Evolutionary conservation across 2,888 invertebrate species (phyloP), one percentile per base, ranked within the genome.

Genomic region (Eupithecia inturbata): DNA sequence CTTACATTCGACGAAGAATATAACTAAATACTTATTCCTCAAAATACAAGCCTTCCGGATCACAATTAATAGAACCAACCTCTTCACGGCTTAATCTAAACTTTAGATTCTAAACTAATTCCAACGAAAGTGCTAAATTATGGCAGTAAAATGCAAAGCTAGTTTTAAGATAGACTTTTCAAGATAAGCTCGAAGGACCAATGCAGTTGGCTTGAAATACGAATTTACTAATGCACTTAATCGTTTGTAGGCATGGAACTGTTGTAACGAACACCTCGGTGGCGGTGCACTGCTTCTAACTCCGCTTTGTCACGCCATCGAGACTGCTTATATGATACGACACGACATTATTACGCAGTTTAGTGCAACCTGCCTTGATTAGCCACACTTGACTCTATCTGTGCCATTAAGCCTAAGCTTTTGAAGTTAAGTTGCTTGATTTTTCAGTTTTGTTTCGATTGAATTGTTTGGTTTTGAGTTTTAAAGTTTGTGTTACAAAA

Each of bases 251-350:
- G 73, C 77, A 76, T 88, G 85, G 85, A 83, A 84, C 82, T 87
- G 85, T 85, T 87, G 90, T 88, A 88, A 89, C 86, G 83, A 87
- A 90, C 88, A 89, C 89, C 86, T 86, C 84, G 83, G 87, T 84
- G 81, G 83, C 74, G 73, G 70, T 74, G 78, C 77, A 82, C 78
- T 81, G 79, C 79, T 82, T 79, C 85, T 91, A 92, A 92, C 91
- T 87, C 86, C 88, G 82, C 77, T 80, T 79, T 89, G 91, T 89
- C 93, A 93, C 93, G 93, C 92, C 84, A 91, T 82, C 82, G 77
- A 68, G 36, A 33, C 22, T 14, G 22, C 53, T 67, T 53, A 71
- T 62, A 71, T 12, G n/a, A 22, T 19, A 19, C 76, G 71, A 72
- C 49, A 71, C 73, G 76, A 73, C 26, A 26, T 57, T 5, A 53